phyloP scores from a whole-genome alignment of 1,140 invertebrate genomes.

The Conopomorpha cramerella region DNA sequence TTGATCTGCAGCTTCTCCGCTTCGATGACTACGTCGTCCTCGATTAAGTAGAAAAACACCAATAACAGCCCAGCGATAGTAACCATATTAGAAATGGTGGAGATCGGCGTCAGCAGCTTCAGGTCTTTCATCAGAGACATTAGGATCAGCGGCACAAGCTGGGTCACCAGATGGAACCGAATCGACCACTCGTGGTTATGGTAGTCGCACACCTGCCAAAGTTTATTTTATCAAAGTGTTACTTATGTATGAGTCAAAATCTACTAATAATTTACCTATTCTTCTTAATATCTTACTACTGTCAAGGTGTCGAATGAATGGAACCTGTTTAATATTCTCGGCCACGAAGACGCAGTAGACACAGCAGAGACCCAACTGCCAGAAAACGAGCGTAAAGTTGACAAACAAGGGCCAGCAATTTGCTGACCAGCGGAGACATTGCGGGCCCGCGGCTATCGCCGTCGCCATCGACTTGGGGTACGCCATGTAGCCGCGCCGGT shows the following conservation, averaged over 20 bases:
- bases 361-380: conserved; percentile 85
- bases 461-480: conserved; percentile 66
- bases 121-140: conserved; percentile 75
- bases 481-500: conserved; percentile 64
- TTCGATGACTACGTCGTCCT: conserved; percentile 57
- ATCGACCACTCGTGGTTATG: conserved; percentile 25
- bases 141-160: conserved; percentile 71
- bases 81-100: conserved; percentile 71
- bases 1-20: conserved; percentile 40
- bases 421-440: conserved; percentile 42
- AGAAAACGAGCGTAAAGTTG: conserved; percentile 73
- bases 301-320: no score
- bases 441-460: conserved; percentile 65
- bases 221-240: conserved; percentile 1
- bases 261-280: no score
- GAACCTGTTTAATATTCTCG: conserved; percentile 71
- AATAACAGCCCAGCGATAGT: conserved; percentile 69
- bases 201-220: conserved; percentile 22
- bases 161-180: conserved; percentile 66
- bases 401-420: conserved; percentile 55
- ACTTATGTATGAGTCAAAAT: no score
- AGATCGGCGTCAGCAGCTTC: conserved; percentile 74
- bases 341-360: conserved; percentile 86
- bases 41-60: conserved; percentile 73
- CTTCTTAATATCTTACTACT: no score